A percentile compares a stretch with the other conserved stretches of the same genome.
Evolutionary conservation across 2,797 vertebrate species (phyloP).

Genomic region (Garrulus glandarius): DNA sequence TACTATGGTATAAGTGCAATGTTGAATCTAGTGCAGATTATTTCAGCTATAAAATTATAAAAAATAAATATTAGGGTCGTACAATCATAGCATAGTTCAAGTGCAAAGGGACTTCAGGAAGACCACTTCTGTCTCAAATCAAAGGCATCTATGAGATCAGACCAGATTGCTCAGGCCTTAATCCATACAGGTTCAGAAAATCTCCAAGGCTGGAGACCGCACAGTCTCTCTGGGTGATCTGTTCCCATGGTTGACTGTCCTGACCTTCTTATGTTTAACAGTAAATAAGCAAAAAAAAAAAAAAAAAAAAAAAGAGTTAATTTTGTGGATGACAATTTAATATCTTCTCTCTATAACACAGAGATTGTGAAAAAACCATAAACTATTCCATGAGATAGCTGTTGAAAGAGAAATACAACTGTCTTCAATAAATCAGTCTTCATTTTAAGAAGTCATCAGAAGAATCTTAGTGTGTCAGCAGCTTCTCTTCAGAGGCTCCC

Average conservation of each 20-base stretch:
- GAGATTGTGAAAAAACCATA: not conserved
- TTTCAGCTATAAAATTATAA: not conserved
- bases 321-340: not conserved
- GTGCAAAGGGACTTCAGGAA: not conserved
- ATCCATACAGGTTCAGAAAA: not conserved
- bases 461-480: not conserved
- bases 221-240: not conserved
- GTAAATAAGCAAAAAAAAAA: not conserved
- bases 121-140: not conserved
- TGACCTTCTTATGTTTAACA: not conserved
- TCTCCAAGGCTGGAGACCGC: fast-evolving
- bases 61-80: not conserved
- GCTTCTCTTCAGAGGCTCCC: not conserved
- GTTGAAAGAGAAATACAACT: not conserved
- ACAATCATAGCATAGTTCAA: not conserved
- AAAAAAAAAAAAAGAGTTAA: not conserved
- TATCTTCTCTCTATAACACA: not conserved
- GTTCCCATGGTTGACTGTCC: not conserved
- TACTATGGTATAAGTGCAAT: not conserved
- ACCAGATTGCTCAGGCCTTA: not conserved
- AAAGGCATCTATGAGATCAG: not conserved
- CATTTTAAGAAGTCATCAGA: not conserved
- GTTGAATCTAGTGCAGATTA: not conserved
- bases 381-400: not conserved
- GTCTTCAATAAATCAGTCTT: not conserved